Evolutionary conservation across 2,888 invertebrate genomes (phyloP).

Genomic region (Meghimatium bilineatum): DNA sequence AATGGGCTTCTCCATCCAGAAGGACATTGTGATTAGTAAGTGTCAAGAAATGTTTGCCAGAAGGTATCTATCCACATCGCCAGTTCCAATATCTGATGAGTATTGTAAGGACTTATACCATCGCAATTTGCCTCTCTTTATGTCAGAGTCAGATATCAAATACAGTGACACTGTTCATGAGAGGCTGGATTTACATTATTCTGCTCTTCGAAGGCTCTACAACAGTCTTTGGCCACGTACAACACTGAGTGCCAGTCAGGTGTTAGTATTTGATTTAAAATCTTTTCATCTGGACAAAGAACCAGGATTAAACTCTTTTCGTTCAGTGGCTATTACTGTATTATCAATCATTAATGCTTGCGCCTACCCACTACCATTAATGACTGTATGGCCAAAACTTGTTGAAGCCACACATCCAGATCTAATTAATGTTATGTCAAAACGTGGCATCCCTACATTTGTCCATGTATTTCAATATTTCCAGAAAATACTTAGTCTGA

Average conservation of each 20-base stretch:
- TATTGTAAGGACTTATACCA: conserved; percentile 17
- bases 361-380: background rate
- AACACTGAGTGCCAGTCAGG: background rate
- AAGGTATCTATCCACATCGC: background rate
- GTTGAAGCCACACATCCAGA: background rate
- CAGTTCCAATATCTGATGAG: conserved; percentile 1
- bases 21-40: background rate
- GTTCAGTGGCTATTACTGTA: background rate
- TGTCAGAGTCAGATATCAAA: background rate
- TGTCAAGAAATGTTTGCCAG: conserved; percentile 40
- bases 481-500: background rate
- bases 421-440: conserved; percentile 9
- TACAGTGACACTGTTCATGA: background rate
- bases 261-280: conserved; percentile 23
- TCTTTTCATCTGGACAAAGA: background rate
- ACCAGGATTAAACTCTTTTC: background rate
- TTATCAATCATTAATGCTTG: background rate
- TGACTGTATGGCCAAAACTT: conserved; percentile 21
- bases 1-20: conserved; percentile 35
- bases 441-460: conserved; percentile 18
- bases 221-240: conserved; percentile 9
- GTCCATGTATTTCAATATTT: conserved; percentile 31
- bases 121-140: conserved; percentile 25
- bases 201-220: conserved; percentile 12
- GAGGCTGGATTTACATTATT: conserved; percentile 18